Conservation (phyloP, 1,140 invertebrate species). For the Nephotettix cincticeps region DNA sequence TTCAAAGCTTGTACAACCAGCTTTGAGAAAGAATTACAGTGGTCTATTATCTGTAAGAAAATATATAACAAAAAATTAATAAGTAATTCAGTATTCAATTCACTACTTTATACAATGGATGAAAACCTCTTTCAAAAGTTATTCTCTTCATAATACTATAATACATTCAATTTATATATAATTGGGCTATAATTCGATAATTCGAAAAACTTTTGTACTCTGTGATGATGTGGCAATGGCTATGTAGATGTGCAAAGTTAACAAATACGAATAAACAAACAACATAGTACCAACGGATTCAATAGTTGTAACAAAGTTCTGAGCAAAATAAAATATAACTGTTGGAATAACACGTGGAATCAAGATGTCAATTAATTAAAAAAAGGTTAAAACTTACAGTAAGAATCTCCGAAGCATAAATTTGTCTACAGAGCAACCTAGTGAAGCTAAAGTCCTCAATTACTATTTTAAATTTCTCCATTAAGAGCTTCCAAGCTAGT, state of each 20-base stretch:
- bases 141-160: slow-evolving; percentile 15
- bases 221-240: slow-evolving; percentile 15
- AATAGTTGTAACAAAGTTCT: neutral
- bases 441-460: neutral
- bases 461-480: neutral
- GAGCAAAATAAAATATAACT: neutral
- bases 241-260: slow-evolving; percentile 24
- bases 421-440: slow-evolving; percentile 8
- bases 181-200: slow-evolving; percentile 19
- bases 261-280: neutral
- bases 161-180: slow-evolving; percentile 21
- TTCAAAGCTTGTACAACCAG: slow-evolving; percentile 20
- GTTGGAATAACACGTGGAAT: neutral
- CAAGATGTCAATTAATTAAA: neutral
- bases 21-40: neutral
- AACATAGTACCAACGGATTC: neutral
- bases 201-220: slow-evolving; percentile 25
- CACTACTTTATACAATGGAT: neutral
- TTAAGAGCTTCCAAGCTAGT: too few relatives aligned
- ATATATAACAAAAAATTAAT: neutral
- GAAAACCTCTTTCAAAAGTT: slow-evolving; percentile 6
- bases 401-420: neutral
- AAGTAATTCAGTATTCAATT: neutral
- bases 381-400: neutral
- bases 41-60: neutral